Conservation (phyloP, 2,113 vertebrate species). For the Mystacornis crossleyi region DNA sequence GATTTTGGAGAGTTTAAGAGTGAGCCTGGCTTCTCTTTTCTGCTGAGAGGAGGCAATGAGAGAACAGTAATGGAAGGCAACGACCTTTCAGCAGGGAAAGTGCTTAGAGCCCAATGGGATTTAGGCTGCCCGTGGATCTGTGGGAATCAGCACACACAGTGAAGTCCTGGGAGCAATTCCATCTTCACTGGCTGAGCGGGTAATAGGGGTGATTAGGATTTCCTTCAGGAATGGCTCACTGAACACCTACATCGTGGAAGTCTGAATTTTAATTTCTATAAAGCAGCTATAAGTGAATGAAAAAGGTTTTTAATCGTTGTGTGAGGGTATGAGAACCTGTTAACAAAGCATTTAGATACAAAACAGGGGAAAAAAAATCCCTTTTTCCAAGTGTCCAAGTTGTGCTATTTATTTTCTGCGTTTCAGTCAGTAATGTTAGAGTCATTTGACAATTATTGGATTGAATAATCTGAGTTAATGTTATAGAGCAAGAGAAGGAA, state of each 20-base stretch:
- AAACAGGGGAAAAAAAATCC: neutral
- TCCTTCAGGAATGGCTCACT: neutral
- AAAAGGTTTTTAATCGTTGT: neutral
- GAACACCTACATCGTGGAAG: neutral
- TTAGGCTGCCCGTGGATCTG: neutral
- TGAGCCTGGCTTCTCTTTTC: neutral
- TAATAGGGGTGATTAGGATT: neutral
- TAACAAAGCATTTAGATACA: neutral
- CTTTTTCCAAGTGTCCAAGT: neutral
- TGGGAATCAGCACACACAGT: neutral
- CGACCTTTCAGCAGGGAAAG: neutral
- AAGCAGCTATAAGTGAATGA: neutral
- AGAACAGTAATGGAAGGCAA: neutral
- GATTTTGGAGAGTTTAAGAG: neutral
- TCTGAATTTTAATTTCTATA: neutral
- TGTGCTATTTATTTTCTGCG: neutral
- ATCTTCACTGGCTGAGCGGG: neutral
- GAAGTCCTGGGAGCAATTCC: neutral
- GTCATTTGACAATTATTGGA: neutral
- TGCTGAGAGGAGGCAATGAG: neutral
- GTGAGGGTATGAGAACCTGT: neutral
- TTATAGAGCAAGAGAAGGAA: neutral
- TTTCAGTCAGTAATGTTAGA: neutral
- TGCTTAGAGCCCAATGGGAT: neutral
- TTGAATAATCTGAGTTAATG: neutral